phyloP scores from a whole-genome alignment of 2,888 invertebrate species.

The Apamea monoglypha region DNA sequence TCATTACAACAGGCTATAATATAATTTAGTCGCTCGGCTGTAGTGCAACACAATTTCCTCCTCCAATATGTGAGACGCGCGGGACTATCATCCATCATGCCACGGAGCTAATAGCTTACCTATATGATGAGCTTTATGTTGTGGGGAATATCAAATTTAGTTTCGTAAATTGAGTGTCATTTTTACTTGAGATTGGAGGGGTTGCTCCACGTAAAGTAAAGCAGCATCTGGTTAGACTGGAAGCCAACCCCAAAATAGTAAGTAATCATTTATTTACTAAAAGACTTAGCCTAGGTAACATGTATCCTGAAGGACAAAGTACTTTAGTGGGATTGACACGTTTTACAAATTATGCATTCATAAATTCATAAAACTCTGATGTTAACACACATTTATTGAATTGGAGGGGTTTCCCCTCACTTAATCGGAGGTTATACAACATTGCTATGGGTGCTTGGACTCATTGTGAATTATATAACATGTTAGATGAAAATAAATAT shows the following conservation, averaged over 20 bases:
- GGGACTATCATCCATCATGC: slow-evolving; percentile 59
- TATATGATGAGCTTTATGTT: slow-evolving; percentile 41
- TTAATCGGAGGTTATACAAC: neutral
- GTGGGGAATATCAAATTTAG: slow-evolving; percentile 47
- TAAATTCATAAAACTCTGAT: too few relatives aligned
- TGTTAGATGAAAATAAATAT: neutral
- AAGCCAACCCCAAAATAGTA: neutral
- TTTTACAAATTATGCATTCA: too few relatives aligned
- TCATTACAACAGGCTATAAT: slow-evolving; percentile 39
- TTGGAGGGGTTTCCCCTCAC: neutral
- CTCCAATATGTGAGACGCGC: slow-evolving; percentile 34
- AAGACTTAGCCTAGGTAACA: too few relatives aligned
- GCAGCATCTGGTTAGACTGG: neutral
- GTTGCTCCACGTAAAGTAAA: neutral
- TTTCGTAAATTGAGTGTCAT: slow-evolving; percentile 46
- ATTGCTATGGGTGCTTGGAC: neutral
- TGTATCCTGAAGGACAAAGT: too few relatives aligned
- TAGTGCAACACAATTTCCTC: slow-evolving; percentile 59
- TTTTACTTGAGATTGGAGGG: slow-evolving; percentile 1
- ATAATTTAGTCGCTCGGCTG: slow-evolving; percentile 26
- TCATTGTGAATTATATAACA: too few relatives aligned
- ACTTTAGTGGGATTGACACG: too few relatives aligned
- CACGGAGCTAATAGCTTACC: slow-evolving; percentile 46
- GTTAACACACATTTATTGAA: neutral
- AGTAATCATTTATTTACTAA: too few relatives aligned